These are phyloP conservation scores for Pachymerium ferrugineum DNA, from an alignment of 2,888 invertebrate species.

Conservation along the genomic window DNA sequence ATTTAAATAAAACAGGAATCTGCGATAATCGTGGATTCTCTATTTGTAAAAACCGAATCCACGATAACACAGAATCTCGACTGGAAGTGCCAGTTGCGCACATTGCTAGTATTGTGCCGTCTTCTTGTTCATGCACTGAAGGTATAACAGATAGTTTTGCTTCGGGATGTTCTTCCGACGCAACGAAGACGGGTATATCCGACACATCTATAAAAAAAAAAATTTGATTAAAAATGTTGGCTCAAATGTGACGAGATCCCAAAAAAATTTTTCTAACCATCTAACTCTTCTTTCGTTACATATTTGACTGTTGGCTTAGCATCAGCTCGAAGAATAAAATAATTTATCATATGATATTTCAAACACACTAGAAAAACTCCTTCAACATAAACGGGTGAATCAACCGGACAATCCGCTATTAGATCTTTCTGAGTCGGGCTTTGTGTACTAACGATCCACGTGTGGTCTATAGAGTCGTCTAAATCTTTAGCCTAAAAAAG, in stretches of 20 bases:
- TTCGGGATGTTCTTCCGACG: slow-evolving; percentile 16
- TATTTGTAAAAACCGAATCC: slow-evolving; percentile 74
- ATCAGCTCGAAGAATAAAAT: slow-evolving; percentile 74
- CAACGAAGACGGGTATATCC: slow-evolving; percentile 41
- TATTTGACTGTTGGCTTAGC: slow-evolving; percentile 51
- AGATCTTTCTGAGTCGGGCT: slow-evolving; percentile 68
- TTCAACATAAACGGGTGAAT: slow-evolving; percentile 69
- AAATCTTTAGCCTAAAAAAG: slow-evolving; percentile 59
- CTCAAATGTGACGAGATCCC: background rate
- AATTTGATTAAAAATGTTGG: background rate
- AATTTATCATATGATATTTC: slow-evolving; percentile 65
- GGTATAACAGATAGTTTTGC: slow-evolving; percentile 49
- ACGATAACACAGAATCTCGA: slow-evolving; percentile 85
- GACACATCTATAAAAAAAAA: slow-evolving; percentile 58
- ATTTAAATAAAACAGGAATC: slow-evolving; percentile 78
- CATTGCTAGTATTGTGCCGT: slow-evolving; percentile 78
- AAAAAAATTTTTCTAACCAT: slow-evolving; percentile 40
- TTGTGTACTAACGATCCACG: slow-evolving; percentile 87
- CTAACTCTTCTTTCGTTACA: slow-evolving; percentile 47
- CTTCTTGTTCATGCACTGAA: slow-evolving; percentile 84
- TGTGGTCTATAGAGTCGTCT: slow-evolving; percentile 71
- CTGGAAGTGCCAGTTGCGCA: slow-evolving; percentile 88
- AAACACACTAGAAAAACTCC: slow-evolving; percentile 79
- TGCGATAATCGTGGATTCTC: slow-evolving; percentile 64
- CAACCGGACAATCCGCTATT: slow-evolving; percentile 57